Conservation (phyloP, 1,140 invertebrate genomes). For the Orussus abietinus region DNA sequence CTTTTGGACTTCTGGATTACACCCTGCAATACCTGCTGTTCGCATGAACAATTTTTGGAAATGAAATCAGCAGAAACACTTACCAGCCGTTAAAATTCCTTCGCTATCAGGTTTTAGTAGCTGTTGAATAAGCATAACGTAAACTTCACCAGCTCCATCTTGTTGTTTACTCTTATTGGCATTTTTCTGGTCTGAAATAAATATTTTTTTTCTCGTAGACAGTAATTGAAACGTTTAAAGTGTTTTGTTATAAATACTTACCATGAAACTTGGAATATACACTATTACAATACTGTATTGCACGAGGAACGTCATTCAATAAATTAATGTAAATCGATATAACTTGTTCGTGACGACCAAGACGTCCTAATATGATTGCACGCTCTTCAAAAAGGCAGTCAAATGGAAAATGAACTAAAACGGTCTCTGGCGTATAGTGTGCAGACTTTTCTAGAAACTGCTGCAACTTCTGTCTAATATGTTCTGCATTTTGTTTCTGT, state of each 20-base stretch:
- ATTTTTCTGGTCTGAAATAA: conserved; percentile 29
- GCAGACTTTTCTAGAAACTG: conserved; percentile 80
- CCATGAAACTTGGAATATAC: conserved; percentile 53
- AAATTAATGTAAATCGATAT: conserved; percentile 86
- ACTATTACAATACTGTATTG: conserved; percentile 80
- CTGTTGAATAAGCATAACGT: conserved; percentile 63
- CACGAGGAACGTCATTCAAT: conserved; percentile 74
- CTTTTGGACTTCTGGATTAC: conserved; percentile 51
- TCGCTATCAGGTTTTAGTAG: conserved; percentile 60
- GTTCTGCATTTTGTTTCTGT: conserved; percentile 59
- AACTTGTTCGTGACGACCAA: conserved; percentile 86
- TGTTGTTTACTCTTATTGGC: conserved; percentile 39
- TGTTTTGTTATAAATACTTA: conserved; percentile 21
- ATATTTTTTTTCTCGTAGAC: conserved; percentile 1
- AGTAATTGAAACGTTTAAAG: neutral
- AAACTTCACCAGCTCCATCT: conserved; percentile 60
- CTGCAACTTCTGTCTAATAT: conserved; percentile 72
- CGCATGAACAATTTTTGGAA: conserved; percentile 43
- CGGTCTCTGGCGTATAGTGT: conserved; percentile 82
- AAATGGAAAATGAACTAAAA: conserved; percentile 82
- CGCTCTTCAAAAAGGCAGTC: conserved; percentile 88
- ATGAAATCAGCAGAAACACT: conserved; percentile 16
- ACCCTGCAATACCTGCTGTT: conserved; percentile 58
- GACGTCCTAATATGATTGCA: conserved; percentile 83
- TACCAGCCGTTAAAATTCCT: conserved; percentile 46